Evolutionary conservation across 1,140 invertebrate genomes (phyloP).

Genomic region (Arion vulgaris): DNA sequence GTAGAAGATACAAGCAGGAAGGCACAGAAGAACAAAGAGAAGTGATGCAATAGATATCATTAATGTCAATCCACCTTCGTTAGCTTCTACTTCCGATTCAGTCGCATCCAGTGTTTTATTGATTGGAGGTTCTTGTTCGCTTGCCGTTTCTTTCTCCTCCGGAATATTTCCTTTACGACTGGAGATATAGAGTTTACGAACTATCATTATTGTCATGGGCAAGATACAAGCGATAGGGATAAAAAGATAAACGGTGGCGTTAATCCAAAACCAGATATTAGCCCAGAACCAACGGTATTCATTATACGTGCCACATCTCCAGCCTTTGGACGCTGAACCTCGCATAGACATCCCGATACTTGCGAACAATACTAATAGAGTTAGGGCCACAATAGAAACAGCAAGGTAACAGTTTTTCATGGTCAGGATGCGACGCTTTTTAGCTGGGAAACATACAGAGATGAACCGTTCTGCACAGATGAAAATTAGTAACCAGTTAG

Average conservation of each 20-base stretch:
- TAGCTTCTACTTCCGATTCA: slow-evolving; percentile 38
- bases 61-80: slow-evolving; percentile 54
- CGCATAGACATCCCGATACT: slow-evolving; percentile 48
- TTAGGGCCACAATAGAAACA: slow-evolving; percentile 38
- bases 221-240: slow-evolving; percentile 50
- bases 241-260: slow-evolving; percentile 51
- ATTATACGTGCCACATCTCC: slow-evolving; percentile 36
- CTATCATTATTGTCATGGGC: slow-evolving; percentile 53
- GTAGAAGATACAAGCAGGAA: slow-evolving; percentile 54
- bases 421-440: slow-evolving; percentile 51
- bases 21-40: slow-evolving; percentile 53
- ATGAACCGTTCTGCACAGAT: slow-evolving; percentile 60
- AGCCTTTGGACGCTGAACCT: slow-evolving; percentile 28
- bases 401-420: slow-evolving; percentile 40
- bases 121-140: neutral
- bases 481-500: slow-evolving; percentile 60
- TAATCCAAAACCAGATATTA: slow-evolving; percentile 57
- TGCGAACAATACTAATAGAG: slow-evolving; percentile 43
- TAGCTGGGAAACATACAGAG: slow-evolving; percentile 55
- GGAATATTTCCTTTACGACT: neutral
- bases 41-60: slow-evolving; percentile 55
- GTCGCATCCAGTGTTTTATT: neutral
- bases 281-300: slow-evolving; percentile 41
- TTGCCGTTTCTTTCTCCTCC: slow-evolving; percentile 18
- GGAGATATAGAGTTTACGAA: slow-evolving; percentile 37